A percentile compares a stretch with the other conserved stretches of the same genome.
Conservation (phyloP, 2,888 invertebrate genomes). For the Aphodius sticticus region DNA sequence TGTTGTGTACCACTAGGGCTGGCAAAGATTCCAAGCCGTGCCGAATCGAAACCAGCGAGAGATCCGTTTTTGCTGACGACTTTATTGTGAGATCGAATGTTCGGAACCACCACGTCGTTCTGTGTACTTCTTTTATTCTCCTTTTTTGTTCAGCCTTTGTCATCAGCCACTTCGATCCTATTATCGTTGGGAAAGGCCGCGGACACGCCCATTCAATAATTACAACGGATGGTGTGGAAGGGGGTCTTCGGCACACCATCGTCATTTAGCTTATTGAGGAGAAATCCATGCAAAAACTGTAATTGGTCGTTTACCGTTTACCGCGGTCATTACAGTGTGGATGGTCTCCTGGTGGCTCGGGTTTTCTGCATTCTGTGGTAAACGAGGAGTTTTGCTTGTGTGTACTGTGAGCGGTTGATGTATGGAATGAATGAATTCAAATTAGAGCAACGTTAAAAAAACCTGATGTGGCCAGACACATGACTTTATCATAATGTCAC, state of each 20-base stretch:
- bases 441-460: too few relatives aligned
- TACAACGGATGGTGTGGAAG: neutral
- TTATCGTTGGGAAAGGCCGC: neutral
- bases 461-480: too few relatives aligned
- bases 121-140: neutral
- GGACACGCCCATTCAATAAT: neutral
- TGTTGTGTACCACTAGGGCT: conserved; percentile 40
- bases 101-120: neutral
- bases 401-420: too few relatives aligned
- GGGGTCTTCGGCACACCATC: neutral
- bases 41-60: neutral
- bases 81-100: neutral
- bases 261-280: neutral
- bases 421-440: too few relatives aligned
- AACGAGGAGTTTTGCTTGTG: neutral
- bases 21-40: neutral
- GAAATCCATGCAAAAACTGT: neutral
- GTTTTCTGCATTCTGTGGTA: neutral
- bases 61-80: neutral
- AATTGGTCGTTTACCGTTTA: neutral
- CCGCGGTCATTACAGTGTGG: neutral
- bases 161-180: neutral
- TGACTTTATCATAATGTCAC: too few relatives aligned
- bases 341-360: neutral
- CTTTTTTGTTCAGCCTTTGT: neutral